These are phyloP conservation scores for Pristionchus mayeri DNA, from an alignment of 2,888 invertebrate species.

Conservation along the genomic window DNA sequence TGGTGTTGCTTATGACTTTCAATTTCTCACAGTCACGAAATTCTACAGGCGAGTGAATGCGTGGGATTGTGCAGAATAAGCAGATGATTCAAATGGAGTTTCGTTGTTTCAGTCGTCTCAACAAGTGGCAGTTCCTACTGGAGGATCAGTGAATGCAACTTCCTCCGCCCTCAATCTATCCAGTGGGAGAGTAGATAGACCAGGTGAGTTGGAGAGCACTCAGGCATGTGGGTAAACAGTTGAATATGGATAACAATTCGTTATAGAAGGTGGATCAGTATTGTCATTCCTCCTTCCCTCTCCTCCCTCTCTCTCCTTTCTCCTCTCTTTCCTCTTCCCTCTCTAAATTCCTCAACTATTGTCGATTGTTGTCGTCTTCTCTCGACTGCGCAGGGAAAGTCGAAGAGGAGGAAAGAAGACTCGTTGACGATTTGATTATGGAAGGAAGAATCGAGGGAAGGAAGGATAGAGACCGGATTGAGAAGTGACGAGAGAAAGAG, in stretches of 20 bases:
- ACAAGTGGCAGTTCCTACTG: not conserved
- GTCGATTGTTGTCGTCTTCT: constrained; percentile 41
- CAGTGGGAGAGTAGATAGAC: not conserved
- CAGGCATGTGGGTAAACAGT: no score
- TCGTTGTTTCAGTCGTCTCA: constrained; percentile 7
- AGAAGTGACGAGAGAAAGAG: constrained; percentile 34
- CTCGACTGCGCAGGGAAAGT: not conserved
- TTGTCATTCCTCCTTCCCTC: not conserved
- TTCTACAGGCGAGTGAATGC: not conserved
- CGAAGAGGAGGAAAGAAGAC: constrained; percentile 37
- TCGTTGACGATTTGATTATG: constrained; percentile 48
- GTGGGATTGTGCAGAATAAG: not conserved
- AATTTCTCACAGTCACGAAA: not conserved
- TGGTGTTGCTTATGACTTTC: not conserved
- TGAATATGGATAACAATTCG: no score
- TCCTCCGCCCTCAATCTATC: not conserved
- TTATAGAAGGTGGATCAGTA: not conserved
- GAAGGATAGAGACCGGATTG: not conserved
- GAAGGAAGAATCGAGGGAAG: constrained; percentile 33
- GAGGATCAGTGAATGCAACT: not conserved
- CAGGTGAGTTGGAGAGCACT: not conserved
- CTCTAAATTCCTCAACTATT: constrained; percentile 46
- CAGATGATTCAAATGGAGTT: not conserved
- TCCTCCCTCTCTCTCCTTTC: not conserved
- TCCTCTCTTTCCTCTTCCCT: not conserved